Evolutionary conservation across 2,888 invertebrate species (phyloP).

Genomic region (Archaeoteleia sp.): DNA sequence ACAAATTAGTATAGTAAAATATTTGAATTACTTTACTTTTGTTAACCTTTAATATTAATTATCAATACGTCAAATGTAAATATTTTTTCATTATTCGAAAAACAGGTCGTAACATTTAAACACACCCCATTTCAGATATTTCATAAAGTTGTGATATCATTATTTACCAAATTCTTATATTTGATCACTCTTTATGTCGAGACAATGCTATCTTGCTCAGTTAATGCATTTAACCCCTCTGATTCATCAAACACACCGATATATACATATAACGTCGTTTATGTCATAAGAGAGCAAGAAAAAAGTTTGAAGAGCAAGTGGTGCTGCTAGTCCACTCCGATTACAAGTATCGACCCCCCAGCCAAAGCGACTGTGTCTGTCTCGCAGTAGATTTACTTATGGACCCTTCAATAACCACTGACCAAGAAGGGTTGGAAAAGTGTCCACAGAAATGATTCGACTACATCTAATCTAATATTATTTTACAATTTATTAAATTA

Average conservation of each 20-base stretch:
- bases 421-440: too few relatives aligned
- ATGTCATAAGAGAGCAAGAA: constrained; percentile 46
- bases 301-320: constrained; percentile 59
- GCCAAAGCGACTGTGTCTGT: constrained; percentile 28
- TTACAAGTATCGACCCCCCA: constrained; percentile 58
- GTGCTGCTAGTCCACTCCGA: constrained; percentile 62
- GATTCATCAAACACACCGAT: constrained; percentile 61
- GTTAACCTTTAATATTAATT: neutral
- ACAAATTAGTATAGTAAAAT: too few relatives aligned
- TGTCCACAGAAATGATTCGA: too few relatives aligned
- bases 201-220: constrained; percentile 60
- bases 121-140: constrained; percentile 19
- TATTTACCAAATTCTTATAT: constrained; percentile 66
- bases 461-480: too few relatives aligned
- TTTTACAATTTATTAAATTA: too few relatives aligned
- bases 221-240: constrained; percentile 65
- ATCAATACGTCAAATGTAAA: too few relatives aligned
- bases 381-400: constrained; percentile 14
- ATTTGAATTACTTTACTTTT: too few relatives aligned
- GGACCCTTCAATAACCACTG: constrained; percentile 9
- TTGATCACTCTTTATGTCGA: constrained; percentile 67
- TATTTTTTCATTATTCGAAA: constrained; percentile 17
- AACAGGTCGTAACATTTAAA: neutral
- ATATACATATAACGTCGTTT: constrained; percentile 51
- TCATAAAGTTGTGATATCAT: constrained; percentile 2